phyloP scores from a whole-genome alignment of 2,888 invertebrate species.

The Serrognathus titanus region DNA sequence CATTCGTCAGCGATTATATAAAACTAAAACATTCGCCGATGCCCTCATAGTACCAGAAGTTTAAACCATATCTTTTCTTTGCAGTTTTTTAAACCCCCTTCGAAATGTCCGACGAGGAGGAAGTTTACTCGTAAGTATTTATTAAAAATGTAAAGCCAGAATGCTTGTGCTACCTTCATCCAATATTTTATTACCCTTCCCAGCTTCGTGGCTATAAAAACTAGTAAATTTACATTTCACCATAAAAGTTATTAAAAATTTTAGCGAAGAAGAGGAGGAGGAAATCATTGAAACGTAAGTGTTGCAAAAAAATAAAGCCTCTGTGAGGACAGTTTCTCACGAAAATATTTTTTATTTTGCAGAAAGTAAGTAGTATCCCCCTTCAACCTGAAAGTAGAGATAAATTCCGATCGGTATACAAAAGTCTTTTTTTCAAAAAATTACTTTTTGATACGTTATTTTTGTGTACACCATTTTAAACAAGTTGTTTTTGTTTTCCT shows the following conservation, averaged over 20 bases:
- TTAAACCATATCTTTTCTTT: conserved; percentile 33
- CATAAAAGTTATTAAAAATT: conserved; percentile 34
- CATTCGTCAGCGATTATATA: conserved; percentile 6
- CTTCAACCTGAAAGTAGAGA: not conserved
- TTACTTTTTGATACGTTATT: conserved; percentile 21
- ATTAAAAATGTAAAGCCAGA: not conserved
- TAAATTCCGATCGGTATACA: conserved; percentile 1
- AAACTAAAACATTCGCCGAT: no score
- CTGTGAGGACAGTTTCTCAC: not conserved
- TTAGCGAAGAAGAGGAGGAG: conserved; percentile 69
- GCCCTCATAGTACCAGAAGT: not conserved
- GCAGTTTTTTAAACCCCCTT: conserved; percentile 59
- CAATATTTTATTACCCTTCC: not conserved
- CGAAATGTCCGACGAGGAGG: conserved; percentile 93
- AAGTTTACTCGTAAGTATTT: conserved; percentile 87
- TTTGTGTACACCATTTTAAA: conserved; percentile 32
- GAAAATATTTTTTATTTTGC: conserved; percentile 44
- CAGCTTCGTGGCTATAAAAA: conserved; percentile 23
- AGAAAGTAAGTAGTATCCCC: conserved; percentile 52
- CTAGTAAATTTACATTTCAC: conserved; percentile 1
- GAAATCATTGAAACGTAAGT: conserved; percentile 76
- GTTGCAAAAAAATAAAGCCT: conserved; percentile 7
- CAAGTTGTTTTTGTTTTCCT: conserved; percentile 39
- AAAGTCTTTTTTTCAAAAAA: not conserved
- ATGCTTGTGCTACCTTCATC: conserved; percentile 6